Conservation (phyloP, 2,888 invertebrate genomes). For the Chydorus sphaericus region DNA sequence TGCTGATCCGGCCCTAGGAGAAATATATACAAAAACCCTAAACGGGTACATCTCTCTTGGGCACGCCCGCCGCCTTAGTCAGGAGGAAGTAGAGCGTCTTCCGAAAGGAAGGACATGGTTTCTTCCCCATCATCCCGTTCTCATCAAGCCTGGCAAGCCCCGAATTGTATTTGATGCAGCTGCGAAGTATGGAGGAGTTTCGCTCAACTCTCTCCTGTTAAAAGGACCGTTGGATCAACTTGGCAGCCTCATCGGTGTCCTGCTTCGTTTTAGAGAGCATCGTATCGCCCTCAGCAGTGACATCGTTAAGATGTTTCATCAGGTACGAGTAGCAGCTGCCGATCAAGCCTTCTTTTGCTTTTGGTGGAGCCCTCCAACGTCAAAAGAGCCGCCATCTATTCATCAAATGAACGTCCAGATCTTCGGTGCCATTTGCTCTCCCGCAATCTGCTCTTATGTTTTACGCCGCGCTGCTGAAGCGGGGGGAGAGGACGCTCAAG, state of each 20-base stretch:
- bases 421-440: conserved; percentile 17
- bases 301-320: conserved; percentile 6
- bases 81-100: background rate
- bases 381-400: background rate
- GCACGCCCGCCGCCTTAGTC: background rate
- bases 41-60: conserved; percentile 9
- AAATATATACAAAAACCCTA: background rate
- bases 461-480: conserved; percentile 16
- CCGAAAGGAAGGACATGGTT: conserved; percentile 14
- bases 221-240: background rate
- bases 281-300: background rate
- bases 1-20: background rate
- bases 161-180: conserved; percentile 1
- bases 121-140: conserved; percentile 18
- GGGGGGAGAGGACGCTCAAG: conserved; percentile 12
- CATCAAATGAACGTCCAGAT: conserved; percentile 14
- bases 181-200: conserved; percentile 7
- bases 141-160: background rate
- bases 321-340: background rate
- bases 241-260: background rate
- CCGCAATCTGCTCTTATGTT: conserved; percentile 9
- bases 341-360: conserved; percentile 13
- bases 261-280: background rate
- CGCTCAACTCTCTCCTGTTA: background rate
- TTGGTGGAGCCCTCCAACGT: conserved; percentile 16